Base-by-base conservation (phyloP, 2,113 vertebrate genomes). In the Zapus hudsonius region DNA sequence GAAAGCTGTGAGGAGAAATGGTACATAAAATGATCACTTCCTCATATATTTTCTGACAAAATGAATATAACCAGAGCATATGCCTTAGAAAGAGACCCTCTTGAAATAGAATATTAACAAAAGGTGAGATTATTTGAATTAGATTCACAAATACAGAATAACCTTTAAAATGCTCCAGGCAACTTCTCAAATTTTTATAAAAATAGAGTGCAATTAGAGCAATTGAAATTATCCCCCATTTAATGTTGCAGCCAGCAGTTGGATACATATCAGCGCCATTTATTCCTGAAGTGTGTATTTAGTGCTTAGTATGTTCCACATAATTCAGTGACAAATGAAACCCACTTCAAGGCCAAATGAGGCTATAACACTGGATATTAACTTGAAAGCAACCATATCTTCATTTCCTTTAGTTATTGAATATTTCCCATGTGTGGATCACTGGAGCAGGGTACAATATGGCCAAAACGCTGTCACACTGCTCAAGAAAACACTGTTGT, bases 151-250 rank as follows among this genome's bases (percentile, higher is more conserved):
- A 84, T 44, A 9, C 20, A 55, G 40, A 91, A 52, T 1, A 52
- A 7, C 22, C 36, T 12, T 15, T 38, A 64, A 22, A 29, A 80
- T 55, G 29, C 44, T 20, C 27, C 89, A 91, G 44, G 16, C 38
- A 94, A 42, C 6, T 91, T 87, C 67, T 82, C 33, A 92, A 52
- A 29, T 31, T 40, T 93, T 17, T 74, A 74, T 64, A 78, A 81
- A 97, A 89, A 61, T 74, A 69, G 87, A 52, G 44, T 19, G 47
- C 5, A 94, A 52, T 82, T 63, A 84, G n/a, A 84, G 23, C 16
- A 89, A 89, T 89, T 91, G 82, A 84, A 94, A 84, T 89, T 42
- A 70, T 85, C 23, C 13, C 29, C 47, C n/a, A 85, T 84, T 94
- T 92, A 20, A 91, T 90, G 19, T 75, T 44, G 7, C 2, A 84